Conservation (phyloP, 2,113 vertebrate species). For the Marmota monax region DNA sequence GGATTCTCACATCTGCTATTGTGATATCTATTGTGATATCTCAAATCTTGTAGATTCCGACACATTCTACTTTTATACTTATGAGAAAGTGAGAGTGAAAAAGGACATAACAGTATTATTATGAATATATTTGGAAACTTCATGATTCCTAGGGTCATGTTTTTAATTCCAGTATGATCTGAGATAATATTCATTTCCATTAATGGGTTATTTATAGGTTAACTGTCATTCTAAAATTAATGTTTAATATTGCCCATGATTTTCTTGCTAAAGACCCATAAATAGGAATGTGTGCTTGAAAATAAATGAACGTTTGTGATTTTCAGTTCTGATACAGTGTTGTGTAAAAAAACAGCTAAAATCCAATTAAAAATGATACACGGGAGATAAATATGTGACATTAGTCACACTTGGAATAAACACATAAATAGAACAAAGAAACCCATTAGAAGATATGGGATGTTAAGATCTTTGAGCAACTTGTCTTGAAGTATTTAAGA, state of each 20-base stretch:
- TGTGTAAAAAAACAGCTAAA: slow-evolving; percentile 39
- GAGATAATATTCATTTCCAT: slow-evolving; percentile 18
- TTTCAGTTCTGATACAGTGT: slow-evolving; percentile 27
- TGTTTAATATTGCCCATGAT: slow-evolving; percentile 11
- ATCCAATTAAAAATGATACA: slow-evolving; percentile 21
- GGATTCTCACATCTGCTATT: background rate
- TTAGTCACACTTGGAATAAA: slow-evolving; percentile 28
- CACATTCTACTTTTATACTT: background rate
- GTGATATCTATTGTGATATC: background rate
- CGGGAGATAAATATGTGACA: background rate
- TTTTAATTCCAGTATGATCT: background rate
- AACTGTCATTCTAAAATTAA: slow-evolving; percentile 56
- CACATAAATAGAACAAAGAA: slow-evolving; percentile 6
- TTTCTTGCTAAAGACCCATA: background rate
- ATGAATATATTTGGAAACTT: slow-evolving; percentile 39
- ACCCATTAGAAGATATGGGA: background rate
- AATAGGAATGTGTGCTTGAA: slow-evolving; percentile 45
- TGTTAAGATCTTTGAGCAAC: background rate
- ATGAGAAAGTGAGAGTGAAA: slow-evolving; percentile 13
- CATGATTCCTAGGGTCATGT: background rate
- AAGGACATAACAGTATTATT: background rate
- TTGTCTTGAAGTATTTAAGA: slow-evolving; percentile 32
- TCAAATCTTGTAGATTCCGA: background rate
- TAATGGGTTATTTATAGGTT: slow-evolving; percentile 11
- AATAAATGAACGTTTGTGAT: slow-evolving; percentile 32